Evolutionary conservation across 1,140 invertebrate species (phyloP), one percentile per base, ranked within the genome.

Genomic region (Lordiphosa stackelbergi): DNA sequence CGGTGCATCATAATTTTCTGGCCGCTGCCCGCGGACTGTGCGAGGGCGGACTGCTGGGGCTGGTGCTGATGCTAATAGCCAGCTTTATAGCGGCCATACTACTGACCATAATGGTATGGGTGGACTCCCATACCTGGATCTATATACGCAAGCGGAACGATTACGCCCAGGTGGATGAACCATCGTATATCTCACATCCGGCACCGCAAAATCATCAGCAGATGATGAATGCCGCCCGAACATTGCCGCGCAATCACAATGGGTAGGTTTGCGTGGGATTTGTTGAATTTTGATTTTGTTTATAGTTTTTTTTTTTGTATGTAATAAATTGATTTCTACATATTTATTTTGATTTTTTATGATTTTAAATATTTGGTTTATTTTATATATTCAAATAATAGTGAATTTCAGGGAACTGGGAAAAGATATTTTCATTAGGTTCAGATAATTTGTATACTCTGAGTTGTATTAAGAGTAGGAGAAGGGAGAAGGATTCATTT

Each of bases 91-190:
- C 95, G 48, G 96, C 96, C 24, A 90, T 97, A 42, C 90, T 97
- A 60, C 94, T 98, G 86, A 97, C 96, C 0, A 91, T 96, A 10
- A 92, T 98, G 51, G 96, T 98, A 22, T 95, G 96, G 92, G 93
- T 97, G 19, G 96, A 97, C 79, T 97, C 96, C 12, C 96, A 97
- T 79, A 96, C 96, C 1, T 98, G 96, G 96, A 97, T 98, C 81
- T 97, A 97, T 85, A 96, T 97, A 72, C 92, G 95, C 85, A 96
- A 96, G 87, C 54, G 79, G 4, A 86, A 86, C 37, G 87, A 88
- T 48, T 88, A 88, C 42, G 85, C 86, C 16, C 83, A 88, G 62
- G 86, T 88, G 24, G 86, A 88, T 42, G 86, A 87, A 45, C 85
- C 86, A 2, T 87, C 87, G 24, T 87, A 88, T 36, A 86, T 87